Evolutionary conservation across 2,113 vertebrate genomes (phyloP), one percentile per base, ranked within the genome.

Genomic region (Porphyrio hochstetteri): DNA sequence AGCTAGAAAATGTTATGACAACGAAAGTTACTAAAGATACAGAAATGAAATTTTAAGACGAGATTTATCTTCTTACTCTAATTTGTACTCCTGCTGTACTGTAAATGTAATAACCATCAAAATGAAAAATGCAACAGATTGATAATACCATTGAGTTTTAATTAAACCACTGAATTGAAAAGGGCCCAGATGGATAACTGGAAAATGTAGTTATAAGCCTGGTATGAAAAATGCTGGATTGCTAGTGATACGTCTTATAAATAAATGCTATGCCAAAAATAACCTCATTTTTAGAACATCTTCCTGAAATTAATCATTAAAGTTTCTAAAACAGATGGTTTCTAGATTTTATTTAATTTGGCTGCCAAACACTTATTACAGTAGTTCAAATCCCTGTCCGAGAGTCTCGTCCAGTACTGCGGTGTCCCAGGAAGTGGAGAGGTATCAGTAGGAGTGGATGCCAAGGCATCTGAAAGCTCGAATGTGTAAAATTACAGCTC

Each of bases 71-170:
- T 97, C 97, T 98, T 95, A 82, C 96, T 98, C 97, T 98, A 98
- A 98, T 98, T 98, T 98, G 97, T 97, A 97, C 95, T 98, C 97
- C 97, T 98, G 97, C 97, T 98, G 97, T 98, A 98, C 96, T 98
- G 95, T 98, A 98, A 98, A 98, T 97, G 96, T 97, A 98, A 98
- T 98, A 98, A 98, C 97, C 96, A 98, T 98, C 98, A 98, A 97
- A 97, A 98, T 98, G 98, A 98, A 98, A 98, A 98, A 98, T 98
- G 97, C 97, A 98, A 97, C 98, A 98, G 98, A 98, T 98, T 98
- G 98, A 98, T 98, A 98, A 98, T 98, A 98, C 98, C 97, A 98
- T 97, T 98, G 98, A 98, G 97, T 97, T 98, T 98, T 98, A 98
- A 98, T 98, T 98, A 98, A 98, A 98, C 97, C 94, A 97, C 97